Base-by-base conservation (phyloP, 2,113 vertebrate species). In the Erpornis zantholeuca region DNA sequence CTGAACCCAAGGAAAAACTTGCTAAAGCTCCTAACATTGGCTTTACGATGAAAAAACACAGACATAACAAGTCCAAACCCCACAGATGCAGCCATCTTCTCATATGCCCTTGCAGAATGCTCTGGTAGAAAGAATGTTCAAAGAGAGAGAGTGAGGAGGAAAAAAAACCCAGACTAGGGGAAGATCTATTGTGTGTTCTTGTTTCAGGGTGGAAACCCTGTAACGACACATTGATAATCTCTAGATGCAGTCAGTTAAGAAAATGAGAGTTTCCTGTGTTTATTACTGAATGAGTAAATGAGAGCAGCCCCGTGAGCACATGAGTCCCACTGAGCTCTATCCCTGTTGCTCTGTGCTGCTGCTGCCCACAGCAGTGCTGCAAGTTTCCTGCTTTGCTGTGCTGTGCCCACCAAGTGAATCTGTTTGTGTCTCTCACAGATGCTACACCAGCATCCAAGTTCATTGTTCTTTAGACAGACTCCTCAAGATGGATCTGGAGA, bases 161-260 rank as follows among this genome's bases (percentile, higher is more conserved):
- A n/a, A 47, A 69, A 49, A 36, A 1, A 0, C 9, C 6, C 21
- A 61, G 53, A 20, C 4, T 7, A 68, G 16, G 19, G 31, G 24
- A 56, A 86, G 33, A 71, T n/a, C n/a, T 3, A n/a, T 21, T 44
- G 9, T 11, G 35, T 10, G 9, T 35, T 81, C 29, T 63, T 66
- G 19, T 54, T 90, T 77, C 12, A 16, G 20, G 10, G 7, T 40
- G 22, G 17, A 36, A 77, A 72, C 1, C 0, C 5, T 22, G 27
- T 22, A 23, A 65, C 23, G 65, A 40, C 19, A 33, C 15, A 49
- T 11, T 52, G 31, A 60, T 68, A 59, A 93, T 29, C 33, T 44
- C 35, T 63, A 63, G 76, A 54, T 31, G 9, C 29, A 42, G 9
- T 23, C 50, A 57, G 4, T 24, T 21, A 57, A 77, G 45, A 80